Evolutionary conservation across 2,797 vertebrate genomes (phyloP).

Genomic region (Chelmon rostratus): DNA sequence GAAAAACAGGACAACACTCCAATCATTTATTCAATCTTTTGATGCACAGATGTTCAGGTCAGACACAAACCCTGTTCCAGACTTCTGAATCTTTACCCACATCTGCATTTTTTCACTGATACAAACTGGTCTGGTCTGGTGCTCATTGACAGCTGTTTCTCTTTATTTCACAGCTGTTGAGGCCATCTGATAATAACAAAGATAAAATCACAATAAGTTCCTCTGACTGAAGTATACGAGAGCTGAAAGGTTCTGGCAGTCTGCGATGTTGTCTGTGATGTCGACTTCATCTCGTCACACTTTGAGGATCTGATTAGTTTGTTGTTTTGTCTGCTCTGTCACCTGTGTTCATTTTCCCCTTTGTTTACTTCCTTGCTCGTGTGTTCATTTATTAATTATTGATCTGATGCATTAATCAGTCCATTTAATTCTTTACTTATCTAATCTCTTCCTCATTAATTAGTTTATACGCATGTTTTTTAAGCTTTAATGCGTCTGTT

Average conservation of each 20-base stretch:
- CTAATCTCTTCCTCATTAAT: conserved; percentile 11
- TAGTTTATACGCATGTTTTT: conserved; percentile 2
- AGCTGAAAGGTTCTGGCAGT: not conserved
- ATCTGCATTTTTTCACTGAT: not conserved
- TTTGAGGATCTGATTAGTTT: conserved; percentile 40
- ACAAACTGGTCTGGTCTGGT: not conserved
- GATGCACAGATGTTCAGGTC: not conserved
- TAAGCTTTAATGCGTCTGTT: conserved; percentile 3
- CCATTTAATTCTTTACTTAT: conserved; percentile 44
- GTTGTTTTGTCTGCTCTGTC: conserved; percentile 12
- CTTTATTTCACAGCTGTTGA: not conserved
- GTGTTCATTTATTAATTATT: conserved; percentile 45
- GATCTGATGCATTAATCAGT: conserved; percentile 43
- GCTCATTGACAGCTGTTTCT: not conserved
- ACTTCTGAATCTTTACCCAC: not conserved
- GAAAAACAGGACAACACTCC: no score
- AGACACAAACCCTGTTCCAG: not conserved
- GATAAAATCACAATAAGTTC: not conserved
- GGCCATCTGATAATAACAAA: not conserved
- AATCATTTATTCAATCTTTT: conserved; percentile 1
- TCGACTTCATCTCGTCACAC: not conserved
- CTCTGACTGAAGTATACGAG: no score
- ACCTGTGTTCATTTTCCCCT: conserved; percentile 50
- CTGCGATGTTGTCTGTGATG: conserved; percentile 11
- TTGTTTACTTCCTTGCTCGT: conserved; percentile 21